phyloP scores from a whole-genome alignment of 2,888 invertebrate genomes.

The Philereme transversata region DNA sequence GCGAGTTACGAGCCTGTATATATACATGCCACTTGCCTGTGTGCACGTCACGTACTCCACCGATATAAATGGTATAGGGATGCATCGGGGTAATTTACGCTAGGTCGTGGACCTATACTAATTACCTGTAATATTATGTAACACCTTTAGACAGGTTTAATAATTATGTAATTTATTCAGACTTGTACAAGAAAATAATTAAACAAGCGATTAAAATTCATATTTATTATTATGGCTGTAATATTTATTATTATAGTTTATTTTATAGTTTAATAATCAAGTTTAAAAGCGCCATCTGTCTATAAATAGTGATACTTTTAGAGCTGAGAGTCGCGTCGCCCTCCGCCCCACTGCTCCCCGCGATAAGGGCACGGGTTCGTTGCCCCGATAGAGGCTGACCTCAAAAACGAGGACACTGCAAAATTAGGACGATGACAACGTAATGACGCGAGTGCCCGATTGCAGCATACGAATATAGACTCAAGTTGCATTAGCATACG shows the following conservation, averaged over 20 bases:
- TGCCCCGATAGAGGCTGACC: conserved; percentile 86
- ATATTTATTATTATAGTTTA: too few species aligned
- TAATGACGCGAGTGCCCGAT: conserved; percentile 75
- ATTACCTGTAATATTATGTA: conserved; percentile 29
- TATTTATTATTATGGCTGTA: too few species aligned
- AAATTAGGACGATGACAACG: conserved; percentile 84
- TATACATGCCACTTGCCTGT: conserved; percentile 41
- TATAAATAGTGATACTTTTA: conserved; percentile 57
- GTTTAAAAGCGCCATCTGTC: conserved; percentile 65
- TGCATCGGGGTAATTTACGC: conserved; percentile 54
- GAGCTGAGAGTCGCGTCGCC: conserved; percentile 45
- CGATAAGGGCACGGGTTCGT: conserved; percentile 84
- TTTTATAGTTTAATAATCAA: not conserved
- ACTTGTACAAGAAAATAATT: not conserved
- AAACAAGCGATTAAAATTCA: too few species aligned
- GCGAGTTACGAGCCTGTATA: conserved; percentile 50
- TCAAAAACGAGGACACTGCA: conserved; percentile 89
- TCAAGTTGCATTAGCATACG: conserved; percentile 47
- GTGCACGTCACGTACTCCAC: conserved; percentile 43
- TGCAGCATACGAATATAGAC: conserved; percentile 60
- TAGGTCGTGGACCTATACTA: conserved; percentile 45
- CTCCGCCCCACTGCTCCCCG: conserved; percentile 62
- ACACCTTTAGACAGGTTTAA: conserved; percentile 26
- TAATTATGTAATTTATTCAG: conserved; percentile 1
- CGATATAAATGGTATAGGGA: conserved; percentile 44